Evolutionary conservation across 1,140 invertebrate species (phyloP).

Genomic region (Aphelenchoides besseyi): DNA sequence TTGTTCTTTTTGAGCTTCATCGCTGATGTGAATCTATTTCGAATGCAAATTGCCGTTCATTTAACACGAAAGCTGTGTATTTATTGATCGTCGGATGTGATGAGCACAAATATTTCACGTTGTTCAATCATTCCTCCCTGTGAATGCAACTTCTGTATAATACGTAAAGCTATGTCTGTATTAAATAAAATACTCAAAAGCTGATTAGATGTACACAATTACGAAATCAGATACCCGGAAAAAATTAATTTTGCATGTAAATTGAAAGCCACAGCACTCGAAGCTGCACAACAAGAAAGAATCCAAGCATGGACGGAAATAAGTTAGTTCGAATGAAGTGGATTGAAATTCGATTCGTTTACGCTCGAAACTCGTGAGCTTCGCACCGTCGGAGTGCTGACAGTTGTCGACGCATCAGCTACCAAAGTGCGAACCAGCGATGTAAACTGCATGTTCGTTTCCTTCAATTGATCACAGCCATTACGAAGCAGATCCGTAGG

Average conservation of each 20-base stretch:
- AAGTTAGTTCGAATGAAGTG: background rate
- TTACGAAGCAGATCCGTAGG: constrained; percentile 35
- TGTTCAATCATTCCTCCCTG: background rate
- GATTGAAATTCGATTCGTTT: constrained; percentile 13
- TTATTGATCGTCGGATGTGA: no score
- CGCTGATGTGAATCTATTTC: no score
- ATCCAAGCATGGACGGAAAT: background rate
- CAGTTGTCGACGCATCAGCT: constrained; percentile 10
- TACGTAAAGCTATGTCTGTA: background rate
- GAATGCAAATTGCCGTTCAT: no score
- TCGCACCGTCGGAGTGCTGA: constrained; percentile 16
- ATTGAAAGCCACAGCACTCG: background rate
- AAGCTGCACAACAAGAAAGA: no score
- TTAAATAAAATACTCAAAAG: background rate
- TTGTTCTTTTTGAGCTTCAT: no score
- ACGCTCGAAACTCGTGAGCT: constrained; percentile 23
- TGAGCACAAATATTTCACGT: background rate
- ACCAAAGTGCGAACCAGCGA: constrained; percentile 25
- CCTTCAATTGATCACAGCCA: constrained; percentile 24
- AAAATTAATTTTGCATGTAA: background rate
- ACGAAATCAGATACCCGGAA: background rate
- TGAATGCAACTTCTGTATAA: constrained; percentile 2
- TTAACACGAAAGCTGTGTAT: no score
- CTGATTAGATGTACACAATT: background rate
- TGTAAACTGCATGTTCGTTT: constrained; percentile 25